These are phyloP conservation scores for Melanostoma scalare DNA, from an alignment of 2,888 invertebrate genomes.

Conservation along the genomic window DNA sequence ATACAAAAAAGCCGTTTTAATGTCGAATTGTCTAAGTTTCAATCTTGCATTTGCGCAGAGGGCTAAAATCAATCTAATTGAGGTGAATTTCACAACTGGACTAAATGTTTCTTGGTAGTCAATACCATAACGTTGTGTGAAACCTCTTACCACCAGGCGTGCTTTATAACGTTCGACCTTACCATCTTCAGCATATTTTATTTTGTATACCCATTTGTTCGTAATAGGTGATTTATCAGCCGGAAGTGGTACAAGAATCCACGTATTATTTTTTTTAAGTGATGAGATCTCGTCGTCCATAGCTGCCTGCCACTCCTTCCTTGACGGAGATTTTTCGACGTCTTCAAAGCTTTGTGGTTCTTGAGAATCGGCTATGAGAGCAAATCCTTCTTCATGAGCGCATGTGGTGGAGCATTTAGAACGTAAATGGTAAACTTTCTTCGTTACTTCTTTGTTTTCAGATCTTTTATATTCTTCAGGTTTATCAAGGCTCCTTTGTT, in stretches of 20 bases:
- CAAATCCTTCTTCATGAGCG: conserved; percentile 8
- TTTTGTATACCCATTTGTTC: conserved; percentile 67
- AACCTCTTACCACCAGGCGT: conserved; percentile 66
- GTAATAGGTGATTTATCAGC: conserved; percentile 39
- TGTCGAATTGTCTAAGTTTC: conserved; percentile 32
- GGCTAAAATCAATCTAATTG: conserved; percentile 70
- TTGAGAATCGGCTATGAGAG: conserved; percentile 43
- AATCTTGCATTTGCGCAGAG: conserved; percentile 35
- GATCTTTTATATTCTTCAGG: neutral
- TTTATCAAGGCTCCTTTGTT: too few species aligned
- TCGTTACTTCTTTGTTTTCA: neutral
- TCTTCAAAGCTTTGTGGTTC: conserved; percentile 6
- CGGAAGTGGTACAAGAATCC: conserved; percentile 50
- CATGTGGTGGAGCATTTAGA: neutral
- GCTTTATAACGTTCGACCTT: conserved; percentile 51
- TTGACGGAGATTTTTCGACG: neutral
- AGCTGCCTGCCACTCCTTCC: conserved; percentile 63
- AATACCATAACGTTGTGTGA: conserved; percentile 67
- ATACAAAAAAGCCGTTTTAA: conserved; percentile 43
- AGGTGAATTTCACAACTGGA: conserved; percentile 75
- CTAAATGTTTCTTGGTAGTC: conserved; percentile 73
- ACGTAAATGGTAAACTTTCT: neutral
- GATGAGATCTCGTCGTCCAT: conserved; percentile 69
- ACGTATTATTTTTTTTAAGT: conserved; percentile 60
- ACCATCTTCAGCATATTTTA: conserved; percentile 42